Percentiles rank a stretch among this genome's conserved stretches.
These are phyloP conservation scores for Plumapathes pennacea DNA, from an alignment of 92 coral and sea anemone genomes.

Conservation along the genomic window DNA sequence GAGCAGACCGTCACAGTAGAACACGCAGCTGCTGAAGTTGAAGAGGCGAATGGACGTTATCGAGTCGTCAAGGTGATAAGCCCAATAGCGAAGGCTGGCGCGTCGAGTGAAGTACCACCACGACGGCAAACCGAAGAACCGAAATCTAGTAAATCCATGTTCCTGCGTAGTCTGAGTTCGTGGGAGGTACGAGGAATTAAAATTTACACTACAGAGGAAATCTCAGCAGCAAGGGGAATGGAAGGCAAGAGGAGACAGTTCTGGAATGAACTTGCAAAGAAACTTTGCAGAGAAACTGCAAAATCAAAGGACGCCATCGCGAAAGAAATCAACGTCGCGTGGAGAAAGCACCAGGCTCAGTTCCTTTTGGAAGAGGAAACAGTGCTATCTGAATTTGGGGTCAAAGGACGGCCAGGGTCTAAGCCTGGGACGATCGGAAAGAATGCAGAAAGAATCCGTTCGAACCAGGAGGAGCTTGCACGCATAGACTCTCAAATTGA, in stretches of 20 bases:
- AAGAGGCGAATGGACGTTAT: not conserved
- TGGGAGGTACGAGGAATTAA: conserved; percentile 26
- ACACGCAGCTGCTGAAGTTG: not conserved
- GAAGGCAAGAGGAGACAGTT: conserved; percentile 2
- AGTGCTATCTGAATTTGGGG: conserved; percentile 5
- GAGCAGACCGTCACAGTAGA: not conserved
- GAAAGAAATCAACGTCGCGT: conserved; percentile 5
- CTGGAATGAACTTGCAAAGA: conserved; percentile 19
- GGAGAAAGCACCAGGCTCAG: conserved; percentile 17
- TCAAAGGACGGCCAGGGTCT: not conserved
- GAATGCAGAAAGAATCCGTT: conserved; percentile 24
- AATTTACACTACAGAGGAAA: conserved; percentile 8
- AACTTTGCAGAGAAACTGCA: conserved; percentile 14
- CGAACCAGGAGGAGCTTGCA: conserved; percentile 6
- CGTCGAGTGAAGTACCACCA: not conserved
- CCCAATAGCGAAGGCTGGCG: too few species aligned
- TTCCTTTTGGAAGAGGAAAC: conserved; percentile 17
- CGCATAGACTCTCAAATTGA: not conserved
- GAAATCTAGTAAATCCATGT: not conserved
- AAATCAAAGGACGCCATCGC: conserved; percentile 3
- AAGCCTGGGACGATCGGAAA: conserved; percentile 23
- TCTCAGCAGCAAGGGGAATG: conserved; percentile 5
- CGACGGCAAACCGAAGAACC: not conserved
- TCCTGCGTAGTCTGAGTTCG: conserved; percentile 7
- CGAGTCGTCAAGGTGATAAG: not conserved